These are phyloP conservation scores for Pangasianodon gigas DNA, from an alignment of 2,113 vertebrate genomes.

Conservation along the genomic window DNA sequence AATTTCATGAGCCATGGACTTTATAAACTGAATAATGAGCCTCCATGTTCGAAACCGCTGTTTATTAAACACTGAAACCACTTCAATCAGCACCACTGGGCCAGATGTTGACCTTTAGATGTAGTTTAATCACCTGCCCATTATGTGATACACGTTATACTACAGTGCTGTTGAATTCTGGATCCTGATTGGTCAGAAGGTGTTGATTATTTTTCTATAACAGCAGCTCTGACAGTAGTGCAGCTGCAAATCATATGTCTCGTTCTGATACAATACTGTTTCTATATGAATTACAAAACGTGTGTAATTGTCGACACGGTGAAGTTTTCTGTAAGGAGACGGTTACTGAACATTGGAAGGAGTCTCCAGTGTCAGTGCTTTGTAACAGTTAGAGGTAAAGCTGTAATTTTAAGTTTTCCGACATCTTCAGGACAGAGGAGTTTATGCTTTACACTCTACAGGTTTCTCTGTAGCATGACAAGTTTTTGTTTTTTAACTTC, in stretches of 20 bases:
- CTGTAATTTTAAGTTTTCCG: too few relatives aligned
- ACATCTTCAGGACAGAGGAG: neutral
- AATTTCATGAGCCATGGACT: slow-evolving; percentile 6
- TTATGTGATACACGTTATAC: neutral
- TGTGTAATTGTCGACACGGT: neutral
- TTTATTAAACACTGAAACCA: neutral
- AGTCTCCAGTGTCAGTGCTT: neutral
- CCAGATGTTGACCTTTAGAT: neutral
- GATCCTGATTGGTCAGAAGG: neutral
- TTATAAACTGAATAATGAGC: neutral
- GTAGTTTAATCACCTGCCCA: neutral
- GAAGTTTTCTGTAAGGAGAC: neutral
- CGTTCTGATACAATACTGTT: neutral
- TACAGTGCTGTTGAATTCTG: neutral
- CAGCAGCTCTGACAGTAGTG: neutral
- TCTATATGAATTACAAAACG: neutral
- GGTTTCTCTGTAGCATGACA: neutral
- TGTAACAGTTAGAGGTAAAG: neutral
- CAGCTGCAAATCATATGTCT: neutral
- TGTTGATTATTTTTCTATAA: neutral
- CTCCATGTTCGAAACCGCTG: neutral
- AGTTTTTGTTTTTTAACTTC: neutral
- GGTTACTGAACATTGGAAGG: neutral
- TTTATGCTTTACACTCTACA: neutral
- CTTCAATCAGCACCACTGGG: neutral